Evolutionary conservation across 2,113 vertebrate species (phyloP), one percentile per base, ranked within the genome.

Genomic region (Pelvicachromis taeniatus): DNA sequence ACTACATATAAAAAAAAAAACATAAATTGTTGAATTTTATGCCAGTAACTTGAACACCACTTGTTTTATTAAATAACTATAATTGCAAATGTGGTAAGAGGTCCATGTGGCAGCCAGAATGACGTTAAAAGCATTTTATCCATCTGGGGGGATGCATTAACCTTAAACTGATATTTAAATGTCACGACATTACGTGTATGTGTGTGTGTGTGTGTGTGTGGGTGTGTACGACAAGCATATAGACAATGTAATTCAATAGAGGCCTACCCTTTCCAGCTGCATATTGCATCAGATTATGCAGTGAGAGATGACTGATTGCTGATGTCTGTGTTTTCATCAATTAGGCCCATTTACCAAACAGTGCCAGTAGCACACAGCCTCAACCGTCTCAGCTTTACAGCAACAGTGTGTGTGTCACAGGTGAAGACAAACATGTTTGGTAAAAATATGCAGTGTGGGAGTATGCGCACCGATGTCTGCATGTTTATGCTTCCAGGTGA

Each of bases 101-200:
- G 77, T 35, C 16, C 3, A 1, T 12, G 81, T 23, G 42, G 53
- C 83, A 83, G 83, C 42, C 54, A 63, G 68, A 88, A 58, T 84
- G 78, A 88, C 42, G 79, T 90, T 92, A 89, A 81, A 90, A 78
- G 53, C 65, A 83, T 90, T 91, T 85, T 84, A 88, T 86, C 88
- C 89, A 87, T 93, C 91, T 89, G 91, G 61, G 83, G 80, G 86
- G 90, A 85, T 56, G 68, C 92, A 93, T 95, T 94, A 95, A 95
- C 95, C 95, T 95, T 95, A 93, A 88, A 92, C 83, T 95, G 95
- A 92, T 95, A 94, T 95, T 96, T 96, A 96, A 96, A 96, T 96
- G 95, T 95, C 94, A 95, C 17, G 19, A 78, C 80, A 31, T 65
- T 79, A 50, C 38, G 56, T 45, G 81, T 82, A 59, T 87, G 89